Evolutionary conservation across 2,797 vertebrate genomes (phyloP).

Genomic region (Periparus ater): DNA sequence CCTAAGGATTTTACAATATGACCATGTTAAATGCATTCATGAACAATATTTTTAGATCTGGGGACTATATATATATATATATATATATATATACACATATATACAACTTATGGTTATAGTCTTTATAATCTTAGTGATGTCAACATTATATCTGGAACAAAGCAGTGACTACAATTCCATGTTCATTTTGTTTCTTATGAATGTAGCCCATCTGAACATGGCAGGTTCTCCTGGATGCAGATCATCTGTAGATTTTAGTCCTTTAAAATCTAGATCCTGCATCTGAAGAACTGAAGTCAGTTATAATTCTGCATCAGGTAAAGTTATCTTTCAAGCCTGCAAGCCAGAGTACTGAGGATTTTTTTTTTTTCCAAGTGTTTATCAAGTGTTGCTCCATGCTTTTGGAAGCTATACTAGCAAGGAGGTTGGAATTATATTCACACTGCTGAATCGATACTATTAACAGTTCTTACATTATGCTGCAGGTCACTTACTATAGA

Average conservation of each 20-base stretch:
- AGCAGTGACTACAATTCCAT: neutral
- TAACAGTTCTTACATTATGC: neutral
- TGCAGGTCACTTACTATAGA: slow-evolving; percentile 13
- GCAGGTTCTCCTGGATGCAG: neutral
- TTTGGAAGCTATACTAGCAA: neutral
- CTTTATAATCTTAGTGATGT: neutral
- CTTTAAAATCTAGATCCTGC: neutral
- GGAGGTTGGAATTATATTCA: neutral
- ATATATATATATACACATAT: no score
- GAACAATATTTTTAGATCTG: neutral
- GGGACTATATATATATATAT: neutral
- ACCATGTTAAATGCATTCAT: neutral
- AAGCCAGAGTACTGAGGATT: neutral
- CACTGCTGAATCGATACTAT: neutral
- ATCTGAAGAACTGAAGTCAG: neutral
- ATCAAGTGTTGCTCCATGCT: neutral
- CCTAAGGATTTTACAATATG: neutral
- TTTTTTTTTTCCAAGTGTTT: no score
- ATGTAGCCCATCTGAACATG: fast-evolving
- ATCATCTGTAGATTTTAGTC: neutral
- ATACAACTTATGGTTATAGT: no score
- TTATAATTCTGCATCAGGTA: neutral
- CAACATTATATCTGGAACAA: neutral
- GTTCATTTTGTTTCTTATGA: neutral
- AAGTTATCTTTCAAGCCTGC: neutral